These are phyloP conservation scores for Tyto alba DNA, from an alignment of 2,113 vertebrate genomes.

Conservation along the genomic window DNA sequence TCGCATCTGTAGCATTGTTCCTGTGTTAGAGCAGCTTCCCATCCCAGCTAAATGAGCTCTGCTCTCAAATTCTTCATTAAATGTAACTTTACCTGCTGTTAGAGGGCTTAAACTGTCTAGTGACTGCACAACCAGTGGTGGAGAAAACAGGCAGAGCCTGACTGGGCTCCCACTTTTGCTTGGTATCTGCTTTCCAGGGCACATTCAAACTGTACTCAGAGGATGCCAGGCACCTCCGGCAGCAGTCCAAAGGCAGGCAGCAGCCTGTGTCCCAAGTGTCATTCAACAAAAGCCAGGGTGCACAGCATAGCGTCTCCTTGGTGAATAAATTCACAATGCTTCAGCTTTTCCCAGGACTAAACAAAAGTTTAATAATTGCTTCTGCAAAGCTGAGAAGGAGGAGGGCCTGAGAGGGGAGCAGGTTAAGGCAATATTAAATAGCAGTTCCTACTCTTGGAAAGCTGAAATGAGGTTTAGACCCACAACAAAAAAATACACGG, in stretches of 20 bases:
- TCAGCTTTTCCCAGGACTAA: not conserved
- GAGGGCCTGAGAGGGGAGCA: not conserved
- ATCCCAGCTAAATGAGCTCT: not conserved
- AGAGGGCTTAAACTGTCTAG: not conserved
- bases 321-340: not conserved
- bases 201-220: not conserved
- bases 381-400: not conserved
- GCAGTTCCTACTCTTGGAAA: not conserved
- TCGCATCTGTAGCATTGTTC: not conserved
- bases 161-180: not conserved
- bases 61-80: conserved; percentile 6
- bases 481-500: not conserved
- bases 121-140: not conserved
- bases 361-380: not conserved
- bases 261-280: not conserved
- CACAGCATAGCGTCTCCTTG: not conserved
- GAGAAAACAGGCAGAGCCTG: not conserved
- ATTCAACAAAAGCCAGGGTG: not conserved
- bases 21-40: not conserved
- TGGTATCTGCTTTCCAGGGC: not conserved
- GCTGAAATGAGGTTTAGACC: not conserved
- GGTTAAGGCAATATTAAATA: not conserved
- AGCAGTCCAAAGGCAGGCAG: not conserved
- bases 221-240: conserved; percentile 28
- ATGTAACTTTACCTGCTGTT: not conserved